Base-by-base conservation (phyloP, 2,113 vertebrate genomes). In the Saguinus midas region DNA sequence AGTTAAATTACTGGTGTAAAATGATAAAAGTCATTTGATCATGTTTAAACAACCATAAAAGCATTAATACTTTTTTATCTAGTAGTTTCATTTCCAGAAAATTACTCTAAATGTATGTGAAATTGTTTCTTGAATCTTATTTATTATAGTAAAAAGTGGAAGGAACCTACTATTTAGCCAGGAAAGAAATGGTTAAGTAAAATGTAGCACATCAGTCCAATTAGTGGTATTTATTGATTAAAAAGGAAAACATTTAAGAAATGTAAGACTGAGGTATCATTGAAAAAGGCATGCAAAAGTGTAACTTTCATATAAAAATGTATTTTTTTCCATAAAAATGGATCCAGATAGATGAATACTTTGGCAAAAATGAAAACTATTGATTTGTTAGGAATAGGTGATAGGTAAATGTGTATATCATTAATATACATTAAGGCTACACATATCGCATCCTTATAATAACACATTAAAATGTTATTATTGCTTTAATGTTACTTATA, bases 71-170 rank as follows among this genome's bases (percentile, higher is more conserved):
- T 73, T 16, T 93, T 93, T 78, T 23, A 93, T 29, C 29, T 35
- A 61, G 76, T 89, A 96, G 82, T 86, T 52, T 27, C 27, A 83
- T 78, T 96, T 85, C 94, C 85, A 93, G 66, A 91, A 88, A 94
- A 45, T 82, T 58, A 89, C 29, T 91, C 83, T 70, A 87, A 48
- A 81, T 50, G 8, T 73, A 66, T 66, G 89, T 14, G 25, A 12
- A 95, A 66, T n/a, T 97, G 23, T 93, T 87, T 57, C 70, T 25
- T 94, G 35, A 84, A 61, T 58, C 64, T 68, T 87, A 96, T 45
- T 94, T 95, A 86, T 82, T 72, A 52, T 23, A 85, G 4, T 70
- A 76, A 70, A 85, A 92, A 87, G 35, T 52, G 18, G 2, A 91
- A 96, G 12, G 45, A 11, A 86, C 20, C 45, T 68, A 95, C 93